Percentiles rank a stretch among this genome's conserved stretches.
Evolutionary conservation across 1,140 invertebrate species (phyloP).

Genomic region (Drosophila ercepeae): DNA sequence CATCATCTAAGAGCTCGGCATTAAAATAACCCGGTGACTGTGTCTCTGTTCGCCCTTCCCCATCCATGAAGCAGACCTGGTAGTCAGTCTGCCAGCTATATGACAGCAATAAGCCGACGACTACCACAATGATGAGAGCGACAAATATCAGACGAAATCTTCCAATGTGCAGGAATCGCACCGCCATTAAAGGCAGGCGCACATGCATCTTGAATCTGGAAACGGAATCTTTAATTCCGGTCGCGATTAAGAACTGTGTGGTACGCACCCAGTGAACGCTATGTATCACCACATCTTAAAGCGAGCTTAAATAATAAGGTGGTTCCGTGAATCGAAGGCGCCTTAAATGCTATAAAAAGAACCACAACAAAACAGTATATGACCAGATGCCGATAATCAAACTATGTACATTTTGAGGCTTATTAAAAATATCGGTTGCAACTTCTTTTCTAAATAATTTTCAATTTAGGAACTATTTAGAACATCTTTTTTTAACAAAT

Average conservation of each 20-base stretch:
- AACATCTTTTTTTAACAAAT: background rate
- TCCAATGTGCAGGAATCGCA: conserved; percentile 62
- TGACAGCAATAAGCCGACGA: conserved; percentile 15
- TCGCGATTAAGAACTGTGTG: background rate
- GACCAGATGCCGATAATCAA: background rate
- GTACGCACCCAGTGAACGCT: background rate
- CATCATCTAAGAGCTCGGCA: conserved; percentile 46
- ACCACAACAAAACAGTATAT: background rate
- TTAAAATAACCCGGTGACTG: conserved; percentile 1
- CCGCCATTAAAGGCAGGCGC: conserved; percentile 44
- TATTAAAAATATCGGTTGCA: background rate
- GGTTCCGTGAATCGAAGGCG: background rate
- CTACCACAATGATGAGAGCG: conserved; percentile 31
- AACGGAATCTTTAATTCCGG: background rate
- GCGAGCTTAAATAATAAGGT: background rate
- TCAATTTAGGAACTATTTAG: background rate
- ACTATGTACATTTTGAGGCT: background rate
- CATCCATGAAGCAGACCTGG: conserved; percentile 38
- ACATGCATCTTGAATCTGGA: conserved; percentile 57
- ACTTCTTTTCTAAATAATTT: background rate
- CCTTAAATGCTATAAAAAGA: background rate
- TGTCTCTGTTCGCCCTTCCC: background rate
- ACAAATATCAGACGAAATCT: conserved; percentile 60
- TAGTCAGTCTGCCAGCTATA: conserved; percentile 32
- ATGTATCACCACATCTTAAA: background rate